Percentiles rank a stretch among this genome's conserved stretches.
Conservation (phyloP, 1,140 invertebrate genomes). For the Trypoxylus dichotomus region DNA sequence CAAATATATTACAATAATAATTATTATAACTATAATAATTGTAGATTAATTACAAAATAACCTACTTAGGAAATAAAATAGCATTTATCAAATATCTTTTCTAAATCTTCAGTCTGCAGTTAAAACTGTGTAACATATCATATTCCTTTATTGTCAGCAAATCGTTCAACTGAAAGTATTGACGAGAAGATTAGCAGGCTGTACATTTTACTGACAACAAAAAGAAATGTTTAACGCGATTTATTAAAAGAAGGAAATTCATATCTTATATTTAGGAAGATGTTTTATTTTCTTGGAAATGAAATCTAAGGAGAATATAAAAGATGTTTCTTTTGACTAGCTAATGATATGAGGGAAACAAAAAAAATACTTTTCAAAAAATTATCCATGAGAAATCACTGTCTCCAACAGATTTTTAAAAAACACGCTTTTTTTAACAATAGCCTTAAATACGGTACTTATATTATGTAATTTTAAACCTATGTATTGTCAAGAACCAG, state of each 20-base stretch:
- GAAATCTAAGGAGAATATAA: not conserved
- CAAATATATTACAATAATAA: no score
- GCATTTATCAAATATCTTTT: not conserved
- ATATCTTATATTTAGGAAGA: no score
- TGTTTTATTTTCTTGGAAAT: not conserved
- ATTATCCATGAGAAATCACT: not conserved
- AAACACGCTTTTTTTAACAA: conserved; percentile 39
- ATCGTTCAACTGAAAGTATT: not conserved
- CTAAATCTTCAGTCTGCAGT: not conserved
- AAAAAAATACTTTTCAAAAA: not conserved
- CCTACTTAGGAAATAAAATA: not conserved
- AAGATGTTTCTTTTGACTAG: not conserved
- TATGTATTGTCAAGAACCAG: conserved; percentile 33
- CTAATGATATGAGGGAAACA: not conserved
- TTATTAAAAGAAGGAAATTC: no score
- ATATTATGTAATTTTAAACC: conserved; percentile 34
- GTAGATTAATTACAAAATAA: not conserved
- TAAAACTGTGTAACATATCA: not conserved
- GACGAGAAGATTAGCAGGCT: not conserved
- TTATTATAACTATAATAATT: no score
- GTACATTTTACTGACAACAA: not conserved
- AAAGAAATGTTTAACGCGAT: not conserved
- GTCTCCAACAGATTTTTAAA: conserved; percentile 25
- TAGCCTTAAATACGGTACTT: conserved; percentile 47
- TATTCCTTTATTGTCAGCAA: not conserved